phyloP scores from a whole-genome alignment of 2,113 vertebrate species.

The Sinosuthora webbiana region DNA sequence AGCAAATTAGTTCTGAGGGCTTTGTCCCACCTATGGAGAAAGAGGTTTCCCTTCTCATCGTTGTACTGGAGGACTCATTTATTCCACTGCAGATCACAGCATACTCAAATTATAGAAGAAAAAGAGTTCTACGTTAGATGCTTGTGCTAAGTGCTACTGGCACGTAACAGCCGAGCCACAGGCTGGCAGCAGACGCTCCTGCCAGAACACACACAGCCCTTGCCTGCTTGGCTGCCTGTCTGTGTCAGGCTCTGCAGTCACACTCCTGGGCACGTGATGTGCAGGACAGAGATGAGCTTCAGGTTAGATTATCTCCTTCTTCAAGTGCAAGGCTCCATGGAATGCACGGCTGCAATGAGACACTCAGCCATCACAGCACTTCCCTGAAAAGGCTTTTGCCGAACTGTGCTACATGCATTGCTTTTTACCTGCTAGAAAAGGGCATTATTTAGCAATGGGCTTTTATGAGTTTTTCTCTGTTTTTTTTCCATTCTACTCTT shows the following conservation, averaged over 20 bases:
- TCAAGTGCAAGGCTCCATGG: not conserved
- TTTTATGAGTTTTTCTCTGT: not conserved
- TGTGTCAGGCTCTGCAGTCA: not conserved
- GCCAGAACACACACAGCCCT: accelerated
- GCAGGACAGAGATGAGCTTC: not conserved
- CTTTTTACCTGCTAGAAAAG: not conserved
- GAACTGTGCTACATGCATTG: not conserved
- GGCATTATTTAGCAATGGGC: not conserved
- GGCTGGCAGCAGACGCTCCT: not conserved
- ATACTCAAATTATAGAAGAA: not conserved
- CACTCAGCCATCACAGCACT: not conserved
- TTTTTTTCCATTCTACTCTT: not conserved
- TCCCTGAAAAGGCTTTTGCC: not conserved
- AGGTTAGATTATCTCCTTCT: not conserved
- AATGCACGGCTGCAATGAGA: not conserved
- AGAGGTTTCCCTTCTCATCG: not conserved
- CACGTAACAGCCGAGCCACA: not conserved
- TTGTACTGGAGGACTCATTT: not conserved
- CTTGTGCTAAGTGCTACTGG: not conserved
- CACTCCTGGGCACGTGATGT: not conserved
- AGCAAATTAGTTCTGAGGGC: not conserved
- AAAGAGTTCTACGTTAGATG: not conserved
- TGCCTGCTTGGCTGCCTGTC: not conserved
- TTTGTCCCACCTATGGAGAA: not conserved
- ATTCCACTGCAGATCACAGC: not conserved